These are phyloP conservation scores for Ophonus ardosiacus DNA, from an alignment of 2,888 invertebrate genomes.

Conservation along the genomic window DNA sequence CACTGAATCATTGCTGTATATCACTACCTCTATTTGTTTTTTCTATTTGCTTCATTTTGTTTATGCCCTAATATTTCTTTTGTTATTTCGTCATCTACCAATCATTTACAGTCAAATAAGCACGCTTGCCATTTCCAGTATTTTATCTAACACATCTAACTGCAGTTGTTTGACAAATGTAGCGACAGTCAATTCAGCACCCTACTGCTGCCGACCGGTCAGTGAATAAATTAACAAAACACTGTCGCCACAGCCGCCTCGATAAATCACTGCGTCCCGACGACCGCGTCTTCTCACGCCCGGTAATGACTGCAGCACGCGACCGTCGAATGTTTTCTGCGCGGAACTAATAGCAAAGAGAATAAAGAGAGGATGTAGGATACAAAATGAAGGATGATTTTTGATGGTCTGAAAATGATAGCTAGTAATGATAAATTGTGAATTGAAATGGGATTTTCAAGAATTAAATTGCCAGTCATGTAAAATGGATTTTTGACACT, in stretches of 20 bases:
- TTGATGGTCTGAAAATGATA: constrained; percentile 5
- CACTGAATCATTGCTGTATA: no score
- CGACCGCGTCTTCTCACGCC: constrained; percentile 73
- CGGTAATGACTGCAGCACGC: constrained; percentile 74
- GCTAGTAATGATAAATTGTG: not conserved
- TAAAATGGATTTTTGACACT: no score
- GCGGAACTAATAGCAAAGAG: constrained; percentile 32
- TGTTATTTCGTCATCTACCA: not conserved
- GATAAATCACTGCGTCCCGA: constrained; percentile 56
- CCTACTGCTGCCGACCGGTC: constrained; percentile 23
- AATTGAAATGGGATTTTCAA: not conserved
- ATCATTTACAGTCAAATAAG: constrained; percentile 38
- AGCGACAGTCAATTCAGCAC: constrained; percentile 41
- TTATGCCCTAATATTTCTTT: not conserved
- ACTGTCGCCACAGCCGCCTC: constrained; percentile 48
- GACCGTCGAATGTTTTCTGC: constrained; percentile 71
- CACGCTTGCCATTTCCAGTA: constrained; percentile 38
- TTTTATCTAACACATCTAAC: constrained; percentile 19
- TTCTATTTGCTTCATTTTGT: not conserved
- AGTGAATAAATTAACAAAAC: constrained; percentile 64
- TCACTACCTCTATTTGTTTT: not conserved
- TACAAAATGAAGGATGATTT: not conserved
- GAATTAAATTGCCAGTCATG: no score
- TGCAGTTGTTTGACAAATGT: constrained; percentile 38
- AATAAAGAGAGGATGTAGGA: not conserved